Evolutionary conservation across 2,888 invertebrate species (phyloP).

Genomic region (Helicoverpa assulta): DNA sequence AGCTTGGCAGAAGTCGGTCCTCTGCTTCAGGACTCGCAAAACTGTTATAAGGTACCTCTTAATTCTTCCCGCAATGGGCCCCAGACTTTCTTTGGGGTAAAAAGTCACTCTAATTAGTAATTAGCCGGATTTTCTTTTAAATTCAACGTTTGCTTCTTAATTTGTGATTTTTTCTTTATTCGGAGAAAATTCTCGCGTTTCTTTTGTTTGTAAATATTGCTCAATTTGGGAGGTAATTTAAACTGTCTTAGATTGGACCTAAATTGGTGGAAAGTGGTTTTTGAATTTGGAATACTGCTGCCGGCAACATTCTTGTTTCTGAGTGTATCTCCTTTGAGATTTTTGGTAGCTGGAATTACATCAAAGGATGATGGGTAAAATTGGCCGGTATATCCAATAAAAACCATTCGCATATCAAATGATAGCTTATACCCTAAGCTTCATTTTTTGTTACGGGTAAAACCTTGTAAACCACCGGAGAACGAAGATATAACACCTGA

Average conservation of each 20-base stretch:
- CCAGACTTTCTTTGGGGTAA: slow-evolving; percentile 35
- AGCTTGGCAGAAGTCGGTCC: slow-evolving; percentile 9
- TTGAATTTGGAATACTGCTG: background rate
- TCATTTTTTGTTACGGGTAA: no score
- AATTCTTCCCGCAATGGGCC: slow-evolving; percentile 48
- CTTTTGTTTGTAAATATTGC: slow-evolving; percentile 41
- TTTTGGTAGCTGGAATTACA: background rate
- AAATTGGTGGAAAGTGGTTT: slow-evolving; percentile 6
- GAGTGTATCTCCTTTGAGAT: background rate
- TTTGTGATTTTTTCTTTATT: slow-evolving; percentile 42
- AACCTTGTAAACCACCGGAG: no score
- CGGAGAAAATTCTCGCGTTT: slow-evolving; percentile 14
- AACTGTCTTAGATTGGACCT: slow-evolving; percentile 20
- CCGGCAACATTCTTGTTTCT: background rate
- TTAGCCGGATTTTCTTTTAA: slow-evolving; percentile 57
- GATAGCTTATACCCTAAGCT: no score
- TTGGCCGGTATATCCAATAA: no score
- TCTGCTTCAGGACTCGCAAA: slow-evolving; percentile 37
- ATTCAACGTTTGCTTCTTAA: slow-evolving; percentile 34
- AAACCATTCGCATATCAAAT: no score
- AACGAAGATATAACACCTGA: no score
- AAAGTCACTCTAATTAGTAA: slow-evolving; percentile 62
- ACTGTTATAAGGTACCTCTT: slow-evolving; percentile 42
- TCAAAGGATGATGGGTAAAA: no score
- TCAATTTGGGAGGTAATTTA: slow-evolving; percentile 42